Conservation (phyloP, 2,888 invertebrate species). For the Tuberolachnus salignus region DNA sequence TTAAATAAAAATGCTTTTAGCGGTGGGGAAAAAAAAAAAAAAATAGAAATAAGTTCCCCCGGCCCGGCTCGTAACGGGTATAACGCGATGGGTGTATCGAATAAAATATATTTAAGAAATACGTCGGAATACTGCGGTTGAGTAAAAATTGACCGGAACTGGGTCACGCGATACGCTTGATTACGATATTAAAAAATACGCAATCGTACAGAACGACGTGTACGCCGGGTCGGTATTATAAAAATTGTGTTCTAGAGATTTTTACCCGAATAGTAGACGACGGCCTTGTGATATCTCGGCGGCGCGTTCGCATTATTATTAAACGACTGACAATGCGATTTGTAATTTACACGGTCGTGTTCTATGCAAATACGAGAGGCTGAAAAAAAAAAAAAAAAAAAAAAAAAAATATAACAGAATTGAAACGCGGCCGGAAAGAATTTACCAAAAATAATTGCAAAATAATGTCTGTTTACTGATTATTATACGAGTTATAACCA, state of each 20-base stretch:
- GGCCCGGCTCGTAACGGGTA: neutral
- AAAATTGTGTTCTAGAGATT: neutral
- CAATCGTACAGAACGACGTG: neutral
- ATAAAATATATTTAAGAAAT: neutral
- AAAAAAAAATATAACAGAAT: too few species aligned
- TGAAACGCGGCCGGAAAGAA: too few species aligned
- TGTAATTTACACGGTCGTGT: slow-evolving; percentile 10
- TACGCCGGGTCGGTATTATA: slow-evolving; percentile 2
- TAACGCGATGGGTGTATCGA: neutral
- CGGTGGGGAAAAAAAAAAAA: too few species aligned
- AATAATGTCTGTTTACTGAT: too few species aligned
- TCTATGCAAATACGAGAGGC: neutral
- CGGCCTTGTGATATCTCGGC: slow-evolving; percentile 9
- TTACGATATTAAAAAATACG: slow-evolving; percentile 6
- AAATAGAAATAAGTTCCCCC: too few species aligned
- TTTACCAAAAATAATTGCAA: too few species aligned
- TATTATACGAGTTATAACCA: too few species aligned
- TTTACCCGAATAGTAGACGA: neutral
- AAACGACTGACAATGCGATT: slow-evolving; percentile 15
- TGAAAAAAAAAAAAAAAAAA: too few species aligned
- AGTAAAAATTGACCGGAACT: neutral
- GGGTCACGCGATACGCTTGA: slow-evolving; percentile 31
- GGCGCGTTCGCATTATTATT: neutral
- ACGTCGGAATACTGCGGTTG: neutral
- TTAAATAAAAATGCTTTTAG: too few species aligned